These are phyloP conservation scores for Vanessa atalanta DNA, from an alignment of 1,140 invertebrate species.

Conservation along the genomic window DNA sequence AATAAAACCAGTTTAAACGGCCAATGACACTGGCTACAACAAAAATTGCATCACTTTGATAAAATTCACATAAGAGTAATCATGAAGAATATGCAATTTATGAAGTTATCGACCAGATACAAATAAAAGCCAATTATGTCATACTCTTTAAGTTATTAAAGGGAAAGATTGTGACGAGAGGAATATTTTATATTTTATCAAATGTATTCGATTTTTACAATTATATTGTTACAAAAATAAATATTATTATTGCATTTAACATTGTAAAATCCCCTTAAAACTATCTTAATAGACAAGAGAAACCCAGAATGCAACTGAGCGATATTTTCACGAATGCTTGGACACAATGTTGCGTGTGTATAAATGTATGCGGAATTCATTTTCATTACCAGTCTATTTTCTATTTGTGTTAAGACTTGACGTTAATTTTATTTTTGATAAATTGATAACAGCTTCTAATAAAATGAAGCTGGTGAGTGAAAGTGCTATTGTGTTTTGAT, in stretches of 20 bases:
- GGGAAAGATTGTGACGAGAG: neutral
- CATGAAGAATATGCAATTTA: constrained; percentile 7
- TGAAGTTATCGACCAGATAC: neutral
- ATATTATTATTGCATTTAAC: neutral
- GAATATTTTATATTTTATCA: no score
- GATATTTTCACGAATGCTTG: constrained; percentile 79
- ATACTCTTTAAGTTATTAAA: neutral
- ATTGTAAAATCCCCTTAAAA: constrained; percentile 26
- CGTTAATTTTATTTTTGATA: constrained; percentile 44
- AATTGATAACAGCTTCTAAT: constrained; percentile 57
- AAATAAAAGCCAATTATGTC: constrained; percentile 1
- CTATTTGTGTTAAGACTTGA: constrained; percentile 64
- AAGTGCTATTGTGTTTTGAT: constrained; percentile 44
- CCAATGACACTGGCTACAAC: constrained; percentile 65
- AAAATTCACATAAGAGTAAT: constrained; percentile 14
- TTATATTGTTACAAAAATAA: no score
- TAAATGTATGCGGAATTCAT: constrained; percentile 80
- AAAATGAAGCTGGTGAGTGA: constrained; percentile 77
- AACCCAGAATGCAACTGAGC: constrained; percentile 57
- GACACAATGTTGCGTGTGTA: constrained; percentile 69
- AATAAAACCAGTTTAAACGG: constrained; percentile 58
- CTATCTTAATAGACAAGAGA: constrained; percentile 50
- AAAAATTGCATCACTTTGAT: constrained; percentile 57
- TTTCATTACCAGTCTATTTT: constrained; percentile 78
- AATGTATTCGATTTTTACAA: no score